phyloP scores from a whole-genome alignment of 2,113 vertebrate genomes.

The Thermophis baileyi region DNA sequence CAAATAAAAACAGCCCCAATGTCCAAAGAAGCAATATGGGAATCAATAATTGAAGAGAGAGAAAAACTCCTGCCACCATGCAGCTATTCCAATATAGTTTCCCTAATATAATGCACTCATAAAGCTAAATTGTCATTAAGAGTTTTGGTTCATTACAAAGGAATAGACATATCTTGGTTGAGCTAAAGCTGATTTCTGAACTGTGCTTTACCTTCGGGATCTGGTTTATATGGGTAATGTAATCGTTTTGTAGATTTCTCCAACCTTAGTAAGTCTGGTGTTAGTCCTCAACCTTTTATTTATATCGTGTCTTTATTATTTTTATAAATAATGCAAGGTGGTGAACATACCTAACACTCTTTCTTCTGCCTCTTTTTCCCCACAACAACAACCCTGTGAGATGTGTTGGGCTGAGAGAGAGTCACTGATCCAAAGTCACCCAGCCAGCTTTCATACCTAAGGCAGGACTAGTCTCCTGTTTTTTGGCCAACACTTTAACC shows the following conservation, averaged over 20 bases:
- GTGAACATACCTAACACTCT: not conserved
- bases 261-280: not conserved
- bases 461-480: not conserved
- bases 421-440: too few relatives aligned
- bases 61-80: not conserved
- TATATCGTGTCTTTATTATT: not conserved
- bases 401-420: not conserved
- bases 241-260: conserved; percentile 1
- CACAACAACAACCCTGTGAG: not conserved
- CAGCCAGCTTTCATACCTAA: not conserved
- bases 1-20: conserved; percentile 15
- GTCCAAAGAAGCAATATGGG: conserved; percentile 39
- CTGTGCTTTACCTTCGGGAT: conserved; percentile 1
- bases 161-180: not conserved
- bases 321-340: not conserved
- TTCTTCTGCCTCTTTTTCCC: not conserved
- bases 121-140: conserved; percentile 26
- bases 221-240: not conserved
- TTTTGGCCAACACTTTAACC: not conserved
- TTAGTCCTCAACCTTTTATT: not conserved
- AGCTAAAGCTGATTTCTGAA: not conserved
- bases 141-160: conserved; percentile 3
- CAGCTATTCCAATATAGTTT: conserved; percentile 1
- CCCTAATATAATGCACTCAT: conserved; percentile 19
- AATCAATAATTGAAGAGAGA: conserved; percentile 21